These are phyloP conservation scores for Dorcus parallelipipedus DNA, from an alignment of 2,888 invertebrate genomes.

Conservation along the genomic window DNA sequence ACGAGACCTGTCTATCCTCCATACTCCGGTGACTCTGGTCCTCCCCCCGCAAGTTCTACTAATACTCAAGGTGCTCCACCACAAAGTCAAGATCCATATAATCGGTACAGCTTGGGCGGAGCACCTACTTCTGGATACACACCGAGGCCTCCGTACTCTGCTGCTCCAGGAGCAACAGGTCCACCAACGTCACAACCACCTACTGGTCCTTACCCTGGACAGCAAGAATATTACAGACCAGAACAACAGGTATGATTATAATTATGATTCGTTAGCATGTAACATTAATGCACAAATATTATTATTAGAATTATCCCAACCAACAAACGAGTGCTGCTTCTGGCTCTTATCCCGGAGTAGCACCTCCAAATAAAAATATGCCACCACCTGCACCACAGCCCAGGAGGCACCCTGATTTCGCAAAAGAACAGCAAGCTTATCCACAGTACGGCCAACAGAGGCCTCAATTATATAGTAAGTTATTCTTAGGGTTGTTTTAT, in stretches of 20 bases:
- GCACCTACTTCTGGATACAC: constrained; percentile 38
- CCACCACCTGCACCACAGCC: constrained; percentile 68
- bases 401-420: constrained; percentile 78
- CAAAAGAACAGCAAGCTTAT: constrained; percentile 69
- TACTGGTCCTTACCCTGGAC: constrained; percentile 51
- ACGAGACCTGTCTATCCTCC: constrained; percentile 76
- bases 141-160: constrained; percentile 43
- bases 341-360: constrained; percentile 46
- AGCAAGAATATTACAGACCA: constrained; percentile 57
- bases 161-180: constrained; percentile 31
- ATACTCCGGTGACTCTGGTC: constrained; percentile 59
- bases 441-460: constrained; percentile 63
- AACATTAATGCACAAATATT: not conserved
- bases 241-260: constrained; percentile 39
- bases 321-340: constrained; percentile 44
- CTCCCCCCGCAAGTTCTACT: constrained; percentile 27
- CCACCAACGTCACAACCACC: constrained; percentile 50
- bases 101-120: constrained; percentile 40
- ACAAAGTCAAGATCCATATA: constrained; percentile 45
- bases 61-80: constrained; percentile 41
- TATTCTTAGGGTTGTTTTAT: not conserved
- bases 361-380: constrained; percentile 55
- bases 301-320: constrained; percentile 23
- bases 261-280: not conserved
- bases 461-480: constrained; percentile 64